Conservation (phyloP, 2,888 invertebrate genomes). For the Macrophya annulata region DNA sequence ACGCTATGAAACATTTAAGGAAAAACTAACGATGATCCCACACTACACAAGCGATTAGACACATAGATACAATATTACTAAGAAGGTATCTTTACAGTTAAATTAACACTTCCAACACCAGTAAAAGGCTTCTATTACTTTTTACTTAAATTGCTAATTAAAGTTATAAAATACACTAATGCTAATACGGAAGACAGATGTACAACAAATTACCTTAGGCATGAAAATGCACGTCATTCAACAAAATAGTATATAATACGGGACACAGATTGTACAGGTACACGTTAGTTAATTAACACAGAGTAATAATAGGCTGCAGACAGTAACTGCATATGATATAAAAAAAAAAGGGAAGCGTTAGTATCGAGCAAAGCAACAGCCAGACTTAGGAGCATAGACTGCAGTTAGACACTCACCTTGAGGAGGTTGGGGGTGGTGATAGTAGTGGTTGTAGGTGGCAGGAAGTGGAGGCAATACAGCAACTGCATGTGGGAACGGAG, state of each 20-base stretch:
- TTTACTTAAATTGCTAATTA: background rate
- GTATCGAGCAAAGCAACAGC: conserved; percentile 32
- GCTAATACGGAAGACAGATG: background rate
- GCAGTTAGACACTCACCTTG: conserved; percentile 72
- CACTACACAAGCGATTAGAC: conserved; percentile 5
- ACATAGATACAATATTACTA: background rate
- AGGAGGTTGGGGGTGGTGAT: conserved; percentile 75
- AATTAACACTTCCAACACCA: conserved; percentile 13
- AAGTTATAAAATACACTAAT: background rate
- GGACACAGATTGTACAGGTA: background rate
- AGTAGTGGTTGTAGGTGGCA: conserved; percentile 75
- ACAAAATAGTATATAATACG: background rate
- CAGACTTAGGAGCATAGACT: background rate
- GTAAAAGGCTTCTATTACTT: background rate
- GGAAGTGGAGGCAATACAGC: conserved; percentile 83
- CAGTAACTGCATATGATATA: background rate
- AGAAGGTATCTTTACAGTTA: background rate
- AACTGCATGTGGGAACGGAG: conserved; percentile 83
- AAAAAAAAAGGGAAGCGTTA: background rate
- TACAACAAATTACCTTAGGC: background rate
- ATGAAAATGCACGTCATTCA: conserved; percentile 8
- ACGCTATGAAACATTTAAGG: background rate
- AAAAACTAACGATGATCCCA: conserved; percentile 2
- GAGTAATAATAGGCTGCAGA: background rate
- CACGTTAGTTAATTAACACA: background rate